Evolutionary conservation across 1,140 invertebrate species (phyloP).

Genomic region (Holcopasites calliopsidis): DNA sequence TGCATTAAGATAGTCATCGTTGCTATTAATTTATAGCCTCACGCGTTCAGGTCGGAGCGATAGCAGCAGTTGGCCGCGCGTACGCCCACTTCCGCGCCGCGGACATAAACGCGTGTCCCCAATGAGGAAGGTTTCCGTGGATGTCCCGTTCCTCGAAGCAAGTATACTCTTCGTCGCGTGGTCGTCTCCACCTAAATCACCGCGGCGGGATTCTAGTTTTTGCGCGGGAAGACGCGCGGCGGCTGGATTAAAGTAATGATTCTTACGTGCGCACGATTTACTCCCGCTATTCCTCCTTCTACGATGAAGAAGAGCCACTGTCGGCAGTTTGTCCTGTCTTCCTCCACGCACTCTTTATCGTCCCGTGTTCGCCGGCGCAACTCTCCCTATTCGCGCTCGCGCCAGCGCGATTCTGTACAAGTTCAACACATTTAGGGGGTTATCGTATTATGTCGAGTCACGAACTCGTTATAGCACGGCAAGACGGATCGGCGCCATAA

Average conservation of each 20-base stretch:
- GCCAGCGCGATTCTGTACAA: slow-evolving; percentile 56
- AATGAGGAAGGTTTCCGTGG: not conserved
- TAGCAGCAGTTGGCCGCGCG: slow-evolving; percentile 8
- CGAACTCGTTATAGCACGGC: slow-evolving; percentile 78
- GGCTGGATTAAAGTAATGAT: slow-evolving; percentile 30
- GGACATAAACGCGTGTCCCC: too few species aligned
- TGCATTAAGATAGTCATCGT: slow-evolving; percentile 55
- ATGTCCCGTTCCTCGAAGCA: not conserved
- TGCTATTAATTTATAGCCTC: slow-evolving; percentile 51
- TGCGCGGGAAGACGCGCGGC: not conserved
- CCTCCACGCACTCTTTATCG: slow-evolving; percentile 59
- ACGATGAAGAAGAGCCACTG: slow-evolving; percentile 56
- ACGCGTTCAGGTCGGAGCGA: slow-evolving; percentile 40
- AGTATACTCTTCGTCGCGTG: too few species aligned
- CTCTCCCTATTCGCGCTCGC: slow-evolving; percentile 27
- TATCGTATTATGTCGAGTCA: slow-evolving; percentile 79
- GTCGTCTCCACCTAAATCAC: not conserved
- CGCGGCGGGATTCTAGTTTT: not conserved
- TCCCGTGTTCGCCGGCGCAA: slow-evolving; percentile 2
- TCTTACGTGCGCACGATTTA: slow-evolving; percentile 24
- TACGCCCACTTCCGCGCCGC: not conserved
- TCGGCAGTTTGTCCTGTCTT: slow-evolving; percentile 61
- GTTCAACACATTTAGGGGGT: slow-evolving; percentile 71
- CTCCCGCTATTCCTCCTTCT: slow-evolving; percentile 41
- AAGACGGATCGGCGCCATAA: slow-evolving; percentile 78